Base-by-base conservation (phyloP, 1,140 invertebrate genomes). In the Pseudomyrmex sp. region DNA sequence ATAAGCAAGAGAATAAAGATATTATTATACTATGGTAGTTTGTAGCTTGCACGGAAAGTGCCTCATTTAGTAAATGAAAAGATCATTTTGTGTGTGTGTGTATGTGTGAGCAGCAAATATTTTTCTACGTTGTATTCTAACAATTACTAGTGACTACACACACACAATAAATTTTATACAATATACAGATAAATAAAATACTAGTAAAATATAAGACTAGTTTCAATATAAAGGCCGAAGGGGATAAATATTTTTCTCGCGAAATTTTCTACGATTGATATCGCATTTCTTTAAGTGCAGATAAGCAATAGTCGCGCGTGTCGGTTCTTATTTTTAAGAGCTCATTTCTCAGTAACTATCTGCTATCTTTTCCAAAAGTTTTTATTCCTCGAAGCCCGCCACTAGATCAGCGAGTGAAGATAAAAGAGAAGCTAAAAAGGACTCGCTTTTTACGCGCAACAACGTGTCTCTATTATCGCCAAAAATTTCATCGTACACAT, bases 291-390 rank as follows among this genome's bases (percentile, higher is more conserved):
- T 69, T 23, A 1, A 56, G 26, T 23, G 15, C 13, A 56, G 35
- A 77, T 59, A 58, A 77, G 35, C 35, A 35, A 77, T 15, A 48
- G 18, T n/a, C 7, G 5, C 35, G 35, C 35, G n/a, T 9, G 61
- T 59, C 13, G 18, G 20, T 54, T n/a, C 13, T 35, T 77, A 56
- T 77, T 77, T 68, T 58, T 56, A 77, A 68, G 20, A 35, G 5
- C 5, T 35, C 50, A 69, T 77, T 69, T 56, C 68, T 77, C 18
- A 77, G 58, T 61, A 61, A 56, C 73, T 50, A 50, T 5, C 23
- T 63, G 44, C 3, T 72, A 72, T 80, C 76, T 72, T 70, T 59
- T 58, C 10, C 10, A 23, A 61, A 80, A 80, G 66, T 59, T 72
- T 70, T 18, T 12, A 50, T 72, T 15, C 54, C 12, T 15, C 52